phyloP scores from a whole-genome alignment of 1,140 invertebrate species.

The Tetragnatha versicolor region DNA sequence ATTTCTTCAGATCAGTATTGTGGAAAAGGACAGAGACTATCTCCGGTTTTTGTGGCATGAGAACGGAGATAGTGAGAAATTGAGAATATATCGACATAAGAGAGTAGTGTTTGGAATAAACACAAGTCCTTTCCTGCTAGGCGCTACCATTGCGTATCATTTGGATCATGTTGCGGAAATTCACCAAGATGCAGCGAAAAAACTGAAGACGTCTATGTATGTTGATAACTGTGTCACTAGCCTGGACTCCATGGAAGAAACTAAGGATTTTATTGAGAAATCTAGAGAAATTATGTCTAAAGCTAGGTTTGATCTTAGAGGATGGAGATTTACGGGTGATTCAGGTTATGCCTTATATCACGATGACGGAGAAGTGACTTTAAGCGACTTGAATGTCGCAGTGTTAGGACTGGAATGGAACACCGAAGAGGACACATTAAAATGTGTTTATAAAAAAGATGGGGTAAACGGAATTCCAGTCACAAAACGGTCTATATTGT shows the following conservation, averaged over 20 bases:
- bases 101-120: constrained; percentile 6
- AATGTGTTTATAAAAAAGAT: background rate
- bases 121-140: background rate
- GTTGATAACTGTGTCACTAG: constrained; percentile 12
- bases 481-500: constrained; percentile 27
- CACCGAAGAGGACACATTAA: background rate
- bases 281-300: background rate
- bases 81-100: background rate
- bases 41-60: background rate
- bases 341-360: background rate
- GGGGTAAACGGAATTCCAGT: background rate
- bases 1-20: constrained; percentile 3
- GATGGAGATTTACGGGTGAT: background rate
- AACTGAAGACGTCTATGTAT: background rate
- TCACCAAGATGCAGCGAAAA: no score
- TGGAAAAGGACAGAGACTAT: background rate
- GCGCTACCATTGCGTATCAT: background rate
- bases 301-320: background rate
- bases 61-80: background rate
- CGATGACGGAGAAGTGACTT: background rate
- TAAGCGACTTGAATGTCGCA: background rate
- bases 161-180: no score
- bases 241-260: background rate
- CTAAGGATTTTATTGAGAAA: background rate
- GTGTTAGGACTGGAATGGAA: constrained; percentile 4